Base-by-base conservation (phyloP, 2,888 invertebrate genomes). In the Latheticus oryzae region DNA sequence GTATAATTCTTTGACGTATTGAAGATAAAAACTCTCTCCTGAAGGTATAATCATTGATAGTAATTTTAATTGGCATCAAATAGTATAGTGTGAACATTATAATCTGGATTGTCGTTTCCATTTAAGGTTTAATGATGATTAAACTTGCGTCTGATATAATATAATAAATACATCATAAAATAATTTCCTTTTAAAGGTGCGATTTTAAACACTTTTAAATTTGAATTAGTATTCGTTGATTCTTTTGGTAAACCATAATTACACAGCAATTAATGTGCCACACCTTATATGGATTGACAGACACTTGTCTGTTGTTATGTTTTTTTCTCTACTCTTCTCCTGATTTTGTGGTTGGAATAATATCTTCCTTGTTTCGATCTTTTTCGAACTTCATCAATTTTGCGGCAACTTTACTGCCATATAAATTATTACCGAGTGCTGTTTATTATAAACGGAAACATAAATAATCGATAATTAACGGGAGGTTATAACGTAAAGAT, bases 391-490 rank as follows among this genome's bases (percentile, higher is more conserved):
- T 47, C 47, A 50, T 48, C 48, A 48, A 33, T 35, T 50, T 38
- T 24, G 11, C 50, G 35, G 26, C 37, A 38, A 17, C 26, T 38
- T 50, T 38, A 38, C 28, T 38, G 28, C 24, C n/a, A 28, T 28
- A 38, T 50, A 50, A 50, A 50, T 37, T 50, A 50, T 24, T 50
- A 12, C n/a, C 37, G 17, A 24, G 50, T 33, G 50, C 38, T 37
- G 37, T 38, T 50, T 50, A 50, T 50, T 50, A 28, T 50, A 50
- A 50, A 50, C 50, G 50, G 50, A 50, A 50, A 50, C 50, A 50
- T 50, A 50, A 50, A 50, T 50, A 50, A 50, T 50, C 26, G 13
- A 50, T 50, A 50, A 50, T 50, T 50, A 50, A 38, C 50, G 38
- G n/a, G 16, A 50, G 35, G 35, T 37, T 26, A 28, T 19, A 17